Base-by-base conservation (phyloP, 2,888 invertebrate genomes). In the Lithophane leautieri region DNA sequence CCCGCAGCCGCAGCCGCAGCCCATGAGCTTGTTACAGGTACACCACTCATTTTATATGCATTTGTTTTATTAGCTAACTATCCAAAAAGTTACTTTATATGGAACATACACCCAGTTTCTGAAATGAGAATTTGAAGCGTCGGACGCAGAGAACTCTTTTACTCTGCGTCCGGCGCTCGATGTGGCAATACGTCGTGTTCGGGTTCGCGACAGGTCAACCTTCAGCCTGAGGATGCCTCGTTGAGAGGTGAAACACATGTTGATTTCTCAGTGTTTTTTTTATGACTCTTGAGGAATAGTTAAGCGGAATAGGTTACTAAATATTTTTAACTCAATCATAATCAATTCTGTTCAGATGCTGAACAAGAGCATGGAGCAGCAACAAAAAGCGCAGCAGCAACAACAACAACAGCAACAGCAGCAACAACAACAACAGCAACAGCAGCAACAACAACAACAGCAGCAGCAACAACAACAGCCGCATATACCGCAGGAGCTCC, bases 381-480 rank as follows among this genome's bases (percentile, higher is more conserved):
- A 97, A 87, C 97, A 68, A 67, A 97, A 97, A 90, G 90, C 81
- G 22, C 94, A 81, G 56, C 81, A 95, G 85, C 94, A 96, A 69
- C 94, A 97, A 87, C 97, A 67, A 66, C 94, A 80, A n/a, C 80
- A 79, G 66, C 97, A 97, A 56, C 97, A 98, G 74, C 96, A 98
- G 84, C 98, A 98, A 97, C 97, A 98, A 68, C 97, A 97, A 78
- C 97, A 70, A 0, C 90, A 97, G 42, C 97, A 97, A 65, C 96
- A 97, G 76, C 97, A 68, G 78, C 97, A 56, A 0, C 88, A 97
- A 42, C 97, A 97, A 58, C 97, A 97, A 34, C 97, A 98, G 68
- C 96, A 98, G 81, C 98, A 98, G 97, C 97, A 98, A 68, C 97
- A 95, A 28, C 97, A 97, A 70, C 97, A 97, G 83, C 97, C 98